Conservation (phyloP, 92 coral and sea anemone genomes). For the Palythoa caribaeorum region DNA sequence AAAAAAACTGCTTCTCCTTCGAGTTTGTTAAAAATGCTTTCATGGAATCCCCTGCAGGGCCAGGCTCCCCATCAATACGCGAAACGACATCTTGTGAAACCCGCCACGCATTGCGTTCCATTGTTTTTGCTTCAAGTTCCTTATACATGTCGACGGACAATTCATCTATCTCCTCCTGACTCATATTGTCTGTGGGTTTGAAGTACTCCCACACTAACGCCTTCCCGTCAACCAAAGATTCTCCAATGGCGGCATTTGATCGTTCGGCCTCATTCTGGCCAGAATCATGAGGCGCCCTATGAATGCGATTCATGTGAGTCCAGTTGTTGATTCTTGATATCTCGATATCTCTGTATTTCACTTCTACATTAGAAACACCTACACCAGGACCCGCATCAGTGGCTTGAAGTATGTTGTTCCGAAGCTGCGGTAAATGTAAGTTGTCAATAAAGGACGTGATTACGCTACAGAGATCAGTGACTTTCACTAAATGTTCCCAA, state of each 20-base stretch:
- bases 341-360: conserved; percentile 59
- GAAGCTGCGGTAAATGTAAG: conserved; percentile 47
- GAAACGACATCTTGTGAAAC: conserved; percentile 68
- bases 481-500: conserved; percentile 19
- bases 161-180: conserved; percentile 30
- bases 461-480: conserved; percentile 7
- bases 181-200: conserved; percentile 52
- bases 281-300: conserved; percentile 62
- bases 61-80: conserved; percentile 65
- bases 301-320: conserved; percentile 59
- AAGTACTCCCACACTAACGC: conserved; percentile 66
- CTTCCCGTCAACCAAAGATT: conserved; percentile 69
- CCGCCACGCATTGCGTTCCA: conserved; percentile 67
- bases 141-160: conserved; percentile 45
- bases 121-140: conserved; percentile 46
- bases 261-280: conserved; percentile 70
- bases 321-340: conserved; percentile 56
- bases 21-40: conserved; percentile 62
- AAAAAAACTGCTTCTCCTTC: conserved; percentile 70
- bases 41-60: conserved; percentile 72
- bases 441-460: conserved; percentile 6
- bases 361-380: conserved; percentile 58
- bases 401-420: conserved; percentile 62
- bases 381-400: conserved; percentile 72
- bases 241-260: conserved; percentile 69